Base-by-base conservation (phyloP, 2,888 invertebrate species). In the Argynnis bischoffii region DNA sequence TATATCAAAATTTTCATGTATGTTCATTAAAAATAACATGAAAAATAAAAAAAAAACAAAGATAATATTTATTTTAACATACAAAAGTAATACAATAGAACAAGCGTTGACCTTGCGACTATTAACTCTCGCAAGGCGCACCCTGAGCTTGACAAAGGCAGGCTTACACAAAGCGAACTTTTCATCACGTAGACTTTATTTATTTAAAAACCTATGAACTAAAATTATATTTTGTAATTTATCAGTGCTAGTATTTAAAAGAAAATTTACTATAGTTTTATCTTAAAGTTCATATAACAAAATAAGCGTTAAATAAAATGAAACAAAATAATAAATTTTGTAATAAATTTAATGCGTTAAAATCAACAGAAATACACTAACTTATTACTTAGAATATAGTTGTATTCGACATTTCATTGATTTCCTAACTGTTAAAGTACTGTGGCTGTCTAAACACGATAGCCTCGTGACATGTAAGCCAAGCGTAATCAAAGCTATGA, bases 61-160 rank as follows among this genome's bases (percentile, higher is more conserved):
- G 26, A 53, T 6, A 50, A 35, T 51, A 35, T 18, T 61, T 41
- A 74, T 59, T 68, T 73, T 71, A 69, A 65, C 35, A 67, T 66
- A 50, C n/a, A 35, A 35, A 35, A 31, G 46, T 54, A 68, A 55
- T 70, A 55, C 61, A 41, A 6, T 51, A 51, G 53, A 26, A 31
- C 14, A 64, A 64, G n/a, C 54, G 18, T 46, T 55, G 54, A 55
- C 55, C 55, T 64, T 55, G 54, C 26, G n/a, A 55, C 64, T 55
- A 46, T 47, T 55, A 55, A 64, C 47, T 64, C 31, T 55, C 50
- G 6, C 18, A 14, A 51, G 61, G 53, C 50, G 53, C 61, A 53
- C 59, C 59, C 59, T 18, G 18, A 53, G 61, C 61, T 41, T 41
- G 15, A 53, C 41, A 53, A 61, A 8, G 35, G 15, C 18, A 6